phyloP scores from a whole-genome alignment of 2,797 vertebrate species.

The Rhabdophis nuchalis region DNA sequence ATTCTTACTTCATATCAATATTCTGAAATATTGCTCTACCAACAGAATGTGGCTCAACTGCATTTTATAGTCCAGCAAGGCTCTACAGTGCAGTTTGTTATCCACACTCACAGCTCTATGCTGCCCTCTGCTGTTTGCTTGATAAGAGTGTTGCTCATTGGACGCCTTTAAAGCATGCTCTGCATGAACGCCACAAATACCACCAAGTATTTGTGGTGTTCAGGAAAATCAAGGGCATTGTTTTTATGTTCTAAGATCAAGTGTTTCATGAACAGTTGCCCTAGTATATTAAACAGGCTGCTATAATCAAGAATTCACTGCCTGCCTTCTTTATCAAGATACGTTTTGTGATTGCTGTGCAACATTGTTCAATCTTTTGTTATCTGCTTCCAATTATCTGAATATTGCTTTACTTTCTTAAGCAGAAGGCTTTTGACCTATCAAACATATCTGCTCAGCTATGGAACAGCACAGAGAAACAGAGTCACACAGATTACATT shows the following conservation, averaged over 20 bases:
- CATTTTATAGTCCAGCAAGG: background rate
- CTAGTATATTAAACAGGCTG: background rate
- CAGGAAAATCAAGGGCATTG: background rate
- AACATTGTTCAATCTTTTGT: background rate
- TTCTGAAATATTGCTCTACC: fast-evolving
- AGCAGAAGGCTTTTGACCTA: background rate
- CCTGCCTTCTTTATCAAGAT: background rate
- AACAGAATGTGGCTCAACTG: background rate
- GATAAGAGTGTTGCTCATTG: constrained; percentile 22
- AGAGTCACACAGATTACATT: background rate
- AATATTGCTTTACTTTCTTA: background rate
- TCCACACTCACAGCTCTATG: constrained; percentile 35
- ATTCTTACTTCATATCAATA: background rate
- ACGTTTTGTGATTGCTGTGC: background rate
- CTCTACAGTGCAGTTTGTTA: background rate
- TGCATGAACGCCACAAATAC: background rate
- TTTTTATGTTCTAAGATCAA: background rate
- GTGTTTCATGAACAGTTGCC: background rate
- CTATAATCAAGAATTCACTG: background rate
- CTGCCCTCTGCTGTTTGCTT: constrained; percentile 56
- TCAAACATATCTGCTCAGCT: background rate
- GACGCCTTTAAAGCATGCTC: background rate
- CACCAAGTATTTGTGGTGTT: background rate
- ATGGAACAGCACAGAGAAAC: background rate
- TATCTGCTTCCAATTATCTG: background rate